These are phyloP conservation scores for Corbicula japonica DNA, from an alignment of 2,888 invertebrate species.

Conservation along the genomic window DNA sequence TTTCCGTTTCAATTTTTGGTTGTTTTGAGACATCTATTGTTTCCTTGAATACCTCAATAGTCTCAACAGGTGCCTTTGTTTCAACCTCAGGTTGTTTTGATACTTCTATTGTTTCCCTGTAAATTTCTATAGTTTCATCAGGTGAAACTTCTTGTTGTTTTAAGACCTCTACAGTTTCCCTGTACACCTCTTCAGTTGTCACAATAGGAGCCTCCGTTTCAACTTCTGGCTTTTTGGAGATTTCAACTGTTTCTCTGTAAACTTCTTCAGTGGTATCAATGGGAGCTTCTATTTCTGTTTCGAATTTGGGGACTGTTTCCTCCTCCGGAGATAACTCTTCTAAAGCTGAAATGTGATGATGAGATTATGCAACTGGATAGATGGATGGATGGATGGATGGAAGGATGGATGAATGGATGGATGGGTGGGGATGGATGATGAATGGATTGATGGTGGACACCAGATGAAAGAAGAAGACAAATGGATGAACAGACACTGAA, in stretches of 20 bases:
- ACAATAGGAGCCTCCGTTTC: slow-evolving; percentile 1
- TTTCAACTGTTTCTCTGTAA: slow-evolving; percentile 42
- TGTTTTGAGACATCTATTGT: slow-evolving; percentile 9
- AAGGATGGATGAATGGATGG: background rate
- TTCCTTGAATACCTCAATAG: slow-evolving; percentile 26
- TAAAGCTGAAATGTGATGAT: slow-evolving; percentile 40
- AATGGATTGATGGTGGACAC: background rate
- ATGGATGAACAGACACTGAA: background rate
- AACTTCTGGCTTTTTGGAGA: slow-evolving; percentile 26
- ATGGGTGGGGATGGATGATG: slow-evolving; percentile 1
- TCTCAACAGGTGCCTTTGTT: slow-evolving; percentile 18
- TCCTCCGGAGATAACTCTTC: slow-evolving; percentile 45
- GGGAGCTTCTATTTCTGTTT: slow-evolving; percentile 11
- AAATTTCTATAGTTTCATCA: background rate
- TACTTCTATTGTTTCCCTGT: slow-evolving; percentile 14
- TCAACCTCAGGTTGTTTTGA: slow-evolving; percentile 19
- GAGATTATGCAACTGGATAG: background rate
- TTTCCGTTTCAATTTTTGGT: slow-evolving; percentile 11
- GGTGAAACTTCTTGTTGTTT: slow-evolving; percentile 21
- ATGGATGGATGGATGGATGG: background rate
- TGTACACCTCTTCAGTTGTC: background rate
- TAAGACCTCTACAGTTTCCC: slow-evolving; percentile 21
- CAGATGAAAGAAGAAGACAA: background rate
- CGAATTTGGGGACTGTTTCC: slow-evolving; percentile 19
- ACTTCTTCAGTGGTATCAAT: slow-evolving; percentile 8